Percentiles rank a stretch among this genome's conserved stretches.
These are phyloP conservation scores for Tinea pellionella DNA, from an alignment of 2,888 invertebrate genomes.

Conservation along the genomic window DNA sequence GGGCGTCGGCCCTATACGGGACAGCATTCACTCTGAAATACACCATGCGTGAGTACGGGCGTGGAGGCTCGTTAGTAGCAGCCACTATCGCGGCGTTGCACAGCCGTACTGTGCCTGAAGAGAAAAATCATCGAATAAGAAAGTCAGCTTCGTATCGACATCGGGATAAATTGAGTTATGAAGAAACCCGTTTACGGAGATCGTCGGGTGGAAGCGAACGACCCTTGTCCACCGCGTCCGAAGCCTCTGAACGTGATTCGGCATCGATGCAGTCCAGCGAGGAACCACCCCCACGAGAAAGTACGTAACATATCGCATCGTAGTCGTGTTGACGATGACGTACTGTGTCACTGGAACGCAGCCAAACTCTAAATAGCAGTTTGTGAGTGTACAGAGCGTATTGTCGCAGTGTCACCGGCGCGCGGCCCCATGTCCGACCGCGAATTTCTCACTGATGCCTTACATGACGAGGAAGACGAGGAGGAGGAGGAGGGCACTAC, in stretches of 20 bases:
- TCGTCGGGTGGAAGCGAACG: conserved; percentile 54
- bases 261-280: conserved; percentile 64
- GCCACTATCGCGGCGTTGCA: conserved; percentile 64
- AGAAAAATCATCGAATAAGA: conserved; percentile 32
- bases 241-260: conserved; percentile 59
- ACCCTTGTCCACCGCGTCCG: conserved; percentile 59
- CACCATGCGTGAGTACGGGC: conserved; percentile 67
- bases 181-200: conserved; percentile 36
- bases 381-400: conserved; percentile 23
- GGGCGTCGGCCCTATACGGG: conserved; percentile 52
- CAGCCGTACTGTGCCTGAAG: conserved; percentile 48
- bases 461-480: conserved; percentile 47
- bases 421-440: conserved; percentile 65
- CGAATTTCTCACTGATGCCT: conserved; percentile 61
- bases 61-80: conserved; percentile 71
- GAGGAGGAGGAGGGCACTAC: conserved; percentile 55
- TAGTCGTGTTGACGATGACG: conserved; percentile 55
- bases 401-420: conserved; percentile 57
- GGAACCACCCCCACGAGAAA: conserved; percentile 59
- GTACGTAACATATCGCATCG: conserved; percentile 54
- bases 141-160: conserved; percentile 9
- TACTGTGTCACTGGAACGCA: conserved; percentile 55
- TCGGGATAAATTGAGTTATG: conserved; percentile 20
- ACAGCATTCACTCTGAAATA: conserved; percentile 59
- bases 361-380: conserved; percentile 60